phyloP scores from a whole-genome alignment of 2,113 vertebrate genomes.

The Corythoichthys haematopterus region DNA sequence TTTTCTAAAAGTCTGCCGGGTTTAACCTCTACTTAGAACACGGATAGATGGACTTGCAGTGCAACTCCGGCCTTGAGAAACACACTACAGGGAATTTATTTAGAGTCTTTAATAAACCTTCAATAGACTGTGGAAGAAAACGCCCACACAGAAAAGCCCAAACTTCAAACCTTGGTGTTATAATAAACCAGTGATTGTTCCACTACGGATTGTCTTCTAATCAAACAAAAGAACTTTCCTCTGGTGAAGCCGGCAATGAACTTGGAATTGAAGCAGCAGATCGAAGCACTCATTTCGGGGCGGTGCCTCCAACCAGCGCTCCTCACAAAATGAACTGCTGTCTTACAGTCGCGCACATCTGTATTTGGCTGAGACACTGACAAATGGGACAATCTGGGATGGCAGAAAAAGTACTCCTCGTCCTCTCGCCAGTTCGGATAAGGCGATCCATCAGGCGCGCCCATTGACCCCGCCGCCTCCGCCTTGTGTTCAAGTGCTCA shows the following conservation, averaged over 20 bases:
- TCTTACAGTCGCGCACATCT: slow-evolving; percentile 57
- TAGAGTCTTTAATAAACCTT: background rate
- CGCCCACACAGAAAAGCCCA: background rate
- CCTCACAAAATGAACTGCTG: slow-evolving; percentile 59
- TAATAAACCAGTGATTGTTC: slow-evolving; percentile 3
- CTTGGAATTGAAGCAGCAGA: slow-evolving; percentile 35
- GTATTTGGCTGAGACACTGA: slow-evolving; percentile 66
- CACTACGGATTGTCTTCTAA: slow-evolving; percentile 10
- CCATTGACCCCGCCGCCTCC: slow-evolving; percentile 36
- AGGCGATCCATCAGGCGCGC: slow-evolving; percentile 64
- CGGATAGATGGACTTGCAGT: background rate
- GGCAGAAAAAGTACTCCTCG: slow-evolving; percentile 66
- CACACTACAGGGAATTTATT: background rate
- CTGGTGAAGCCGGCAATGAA: slow-evolving; percentile 8
- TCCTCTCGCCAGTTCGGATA: slow-evolving; percentile 53
- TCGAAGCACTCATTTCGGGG: slow-evolving; percentile 51
- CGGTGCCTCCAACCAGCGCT: slow-evolving; percentile 43
- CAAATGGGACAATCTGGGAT: slow-evolving; percentile 68
- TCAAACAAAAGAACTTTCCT: slow-evolving; percentile 26
- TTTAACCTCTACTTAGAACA: background rate
- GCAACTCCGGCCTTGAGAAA: background rate
- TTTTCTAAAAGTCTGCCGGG: background rate
- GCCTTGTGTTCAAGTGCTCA: slow-evolving; percentile 57
- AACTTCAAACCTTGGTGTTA: background rate
- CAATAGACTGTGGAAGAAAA: background rate